Evolutionary conservation across 1,140 invertebrate species (phyloP), one percentile per base, ranked within the genome.

Genomic region (Brachionus angularis): DNA sequence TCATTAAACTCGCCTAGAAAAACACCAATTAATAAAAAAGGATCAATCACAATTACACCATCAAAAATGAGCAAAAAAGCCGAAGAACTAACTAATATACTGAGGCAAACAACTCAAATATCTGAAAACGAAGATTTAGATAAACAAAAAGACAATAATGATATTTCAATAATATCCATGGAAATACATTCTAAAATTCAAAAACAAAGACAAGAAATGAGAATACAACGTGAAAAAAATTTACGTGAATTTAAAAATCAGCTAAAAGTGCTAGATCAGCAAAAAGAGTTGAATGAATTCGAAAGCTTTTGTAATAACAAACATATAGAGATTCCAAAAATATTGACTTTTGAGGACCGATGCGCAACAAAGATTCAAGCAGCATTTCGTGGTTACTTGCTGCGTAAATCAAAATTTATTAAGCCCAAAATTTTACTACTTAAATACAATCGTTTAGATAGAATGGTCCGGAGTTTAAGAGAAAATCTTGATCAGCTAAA

Each of bases 201-300:
- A 67, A 67, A 50, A 29, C 62, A 67, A 31, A 39, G 62, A 10
- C 27, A 67, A 47, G 62, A 67, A 50, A 67, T 47, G 62, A 33
- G 62, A 25, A 42, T 18, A 14, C 33, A 58, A 33, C 3, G 53
- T 39, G 53, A 58, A 58, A 36, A 39, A 23, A 58, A 58, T 58
- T 12, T 58, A 42, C 23, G 53, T 14, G 53, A 58, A 14, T 58
- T 58, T 23, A 58, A 58, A 39, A 58, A 39, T 58, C 53, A 58
- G 27, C 27, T 58, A 1, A 58, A 23, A 39, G 1, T 21, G 5
- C 8, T 58, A 23, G 53, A 58, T 12, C 16, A 58, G 36, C 33
- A 58, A 39, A 36, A 16, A 25, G 53, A 58, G 27, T 23, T 23
- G 21, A 34, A 16, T 2, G 53, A 58, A 39, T 58, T 58, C 18